Conservation (phyloP, 2,888 invertebrate species). For the Cephus nigrinus region DNA sequence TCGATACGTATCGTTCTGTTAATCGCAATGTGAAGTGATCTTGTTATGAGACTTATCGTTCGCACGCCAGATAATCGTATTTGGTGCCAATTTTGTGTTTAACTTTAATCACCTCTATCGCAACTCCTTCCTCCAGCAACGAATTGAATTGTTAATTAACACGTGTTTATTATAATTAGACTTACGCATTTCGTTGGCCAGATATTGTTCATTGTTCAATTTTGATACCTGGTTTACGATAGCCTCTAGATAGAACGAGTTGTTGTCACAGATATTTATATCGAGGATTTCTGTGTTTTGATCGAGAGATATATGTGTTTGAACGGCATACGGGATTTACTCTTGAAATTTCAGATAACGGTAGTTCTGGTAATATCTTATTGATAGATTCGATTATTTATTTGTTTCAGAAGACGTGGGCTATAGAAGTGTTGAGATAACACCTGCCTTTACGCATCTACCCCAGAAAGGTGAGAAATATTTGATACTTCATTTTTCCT, state of each 20-base stretch:
- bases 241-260: not conserved
- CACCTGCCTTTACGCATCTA: constrained; percentile 65
- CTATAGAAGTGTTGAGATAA: constrained; percentile 67
- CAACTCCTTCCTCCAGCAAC: not conserved
- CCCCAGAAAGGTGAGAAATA: constrained; percentile 64
- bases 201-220: not conserved
- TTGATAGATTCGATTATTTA: not conserved
- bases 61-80: not conserved
- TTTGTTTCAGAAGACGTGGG: constrained; percentile 69
- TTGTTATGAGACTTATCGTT: not conserved
- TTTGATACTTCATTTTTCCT: not conserved
- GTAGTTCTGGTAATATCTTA: not conserved
- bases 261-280: not conserved
- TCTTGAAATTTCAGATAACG: not conserved
- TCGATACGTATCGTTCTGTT: not conserved
- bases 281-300: not conserved
- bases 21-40: not conserved
- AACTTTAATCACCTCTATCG: not conserved
- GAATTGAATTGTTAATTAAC: not conserved
- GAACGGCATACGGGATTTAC: not conserved
- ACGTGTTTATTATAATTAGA: not conserved
- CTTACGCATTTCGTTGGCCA: not conserved
- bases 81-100: not conserved
- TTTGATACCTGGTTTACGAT: not conserved
- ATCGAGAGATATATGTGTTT: not conserved